Conservation (phyloP, 2,797 vertebrate genomes). For the Tokudaia tokunoshimensis region DNA sequence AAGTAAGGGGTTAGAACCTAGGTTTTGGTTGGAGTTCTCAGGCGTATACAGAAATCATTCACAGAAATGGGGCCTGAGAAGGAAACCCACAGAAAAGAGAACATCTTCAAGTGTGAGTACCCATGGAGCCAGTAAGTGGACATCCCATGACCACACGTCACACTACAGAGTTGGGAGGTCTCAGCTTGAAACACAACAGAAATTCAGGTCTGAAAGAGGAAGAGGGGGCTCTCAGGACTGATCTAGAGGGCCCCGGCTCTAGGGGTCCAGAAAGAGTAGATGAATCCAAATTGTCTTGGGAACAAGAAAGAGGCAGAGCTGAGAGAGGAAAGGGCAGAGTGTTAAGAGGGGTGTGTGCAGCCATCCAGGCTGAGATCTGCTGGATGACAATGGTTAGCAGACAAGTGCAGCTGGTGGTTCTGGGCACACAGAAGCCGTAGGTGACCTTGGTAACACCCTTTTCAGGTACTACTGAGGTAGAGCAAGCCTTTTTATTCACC, state of each 20-base stretch:
- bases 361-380: no score
- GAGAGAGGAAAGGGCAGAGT: background rate
- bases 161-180: background rate
- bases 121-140: background rate
- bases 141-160: background rate
- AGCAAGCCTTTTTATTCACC: background rate
- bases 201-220: background rate
- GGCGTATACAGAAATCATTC: background rate
- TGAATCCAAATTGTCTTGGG: background rate
- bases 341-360: background rate
- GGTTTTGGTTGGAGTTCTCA: background rate
- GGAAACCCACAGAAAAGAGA: background rate
- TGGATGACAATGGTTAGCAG: background rate
- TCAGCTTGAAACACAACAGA: background rate
- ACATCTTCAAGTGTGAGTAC: background rate
- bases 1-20: background rate
- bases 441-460: background rate
- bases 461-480: background rate
- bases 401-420: background rate
- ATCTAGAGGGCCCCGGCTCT: background rate
- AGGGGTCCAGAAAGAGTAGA: background rate
- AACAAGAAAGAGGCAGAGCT: background rate
- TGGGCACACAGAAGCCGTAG: background rate
- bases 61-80: background rate
- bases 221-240: background rate